Percentiles rank a stretch among this genome's conserved stretches.
Conservation (phyloP, 2,888 invertebrate genomes). For the Omphaloscelis lunosa region DNA sequence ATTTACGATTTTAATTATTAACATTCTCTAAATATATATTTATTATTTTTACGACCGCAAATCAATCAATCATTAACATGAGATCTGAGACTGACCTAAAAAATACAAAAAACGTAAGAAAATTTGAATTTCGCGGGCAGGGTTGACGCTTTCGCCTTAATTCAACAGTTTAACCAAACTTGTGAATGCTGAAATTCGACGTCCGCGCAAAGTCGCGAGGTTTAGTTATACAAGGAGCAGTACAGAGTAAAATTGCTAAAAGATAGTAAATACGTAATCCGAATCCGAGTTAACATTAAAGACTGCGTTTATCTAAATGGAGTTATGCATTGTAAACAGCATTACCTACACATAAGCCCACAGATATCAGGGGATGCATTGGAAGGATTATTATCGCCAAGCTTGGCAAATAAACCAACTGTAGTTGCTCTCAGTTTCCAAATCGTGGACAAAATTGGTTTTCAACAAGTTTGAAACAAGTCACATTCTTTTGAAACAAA, state of each 20-base stretch:
- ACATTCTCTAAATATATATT: too few species aligned
- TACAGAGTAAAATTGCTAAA: neutral
- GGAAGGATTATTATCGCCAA: neutral
- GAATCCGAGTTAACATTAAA: neutral
- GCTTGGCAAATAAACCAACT: neutral
- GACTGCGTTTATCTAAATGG: conserved; percentile 16
- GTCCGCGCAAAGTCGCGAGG: neutral
- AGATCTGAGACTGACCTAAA: too few species aligned
- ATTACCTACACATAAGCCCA: conserved; percentile 20
- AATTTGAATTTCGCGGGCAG: too few species aligned
- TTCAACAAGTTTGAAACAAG: neutral
- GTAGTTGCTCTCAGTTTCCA: neutral
- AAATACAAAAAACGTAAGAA: too few species aligned
- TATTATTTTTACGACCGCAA: too few species aligned
- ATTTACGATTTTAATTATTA: too few species aligned
- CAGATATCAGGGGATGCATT: neutral
- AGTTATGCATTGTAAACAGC: conserved; percentile 39
- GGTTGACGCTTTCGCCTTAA: too few species aligned
- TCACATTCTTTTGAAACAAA: neutral
- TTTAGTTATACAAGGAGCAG: neutral
- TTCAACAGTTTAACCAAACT: neutral
- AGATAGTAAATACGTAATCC: conserved; percentile 6
- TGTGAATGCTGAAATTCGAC: too few species aligned
- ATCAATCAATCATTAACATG: too few species aligned
- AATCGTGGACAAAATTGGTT: neutral